Percentiles rank a stretch among this genome's conserved stretches.
Conservation (phyloP, 2,888 invertebrate species). For the Coecobrya sp. region DNA sequence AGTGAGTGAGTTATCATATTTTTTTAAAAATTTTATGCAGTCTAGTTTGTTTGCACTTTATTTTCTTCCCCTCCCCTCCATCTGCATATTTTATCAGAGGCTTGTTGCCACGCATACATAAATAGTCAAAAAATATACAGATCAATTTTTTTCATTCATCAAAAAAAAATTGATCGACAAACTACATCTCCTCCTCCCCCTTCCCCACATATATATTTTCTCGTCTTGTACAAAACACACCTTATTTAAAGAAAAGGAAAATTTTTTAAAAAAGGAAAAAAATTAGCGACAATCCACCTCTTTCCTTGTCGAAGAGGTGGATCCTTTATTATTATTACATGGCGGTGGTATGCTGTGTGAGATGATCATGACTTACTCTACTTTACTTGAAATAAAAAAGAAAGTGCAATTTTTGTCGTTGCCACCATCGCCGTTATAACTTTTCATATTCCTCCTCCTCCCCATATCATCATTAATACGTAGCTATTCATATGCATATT, state of each 20-base stretch:
- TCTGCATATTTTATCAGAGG: slow-evolving; percentile 28
- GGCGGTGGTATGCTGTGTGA: not conserved
- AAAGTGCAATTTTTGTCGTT: slow-evolving; percentile 31
- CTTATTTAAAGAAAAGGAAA: too few species aligned
- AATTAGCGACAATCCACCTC: slow-evolving; percentile 25
- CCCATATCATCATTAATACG: not conserved
- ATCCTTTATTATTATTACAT: not conserved
- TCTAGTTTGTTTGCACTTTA: not conserved
- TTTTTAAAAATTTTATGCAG: too few species aligned
- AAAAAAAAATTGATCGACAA: not conserved
- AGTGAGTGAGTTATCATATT: too few species aligned
- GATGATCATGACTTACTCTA: slow-evolving; percentile 16
- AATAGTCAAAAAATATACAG: slow-evolving; percentile 6
- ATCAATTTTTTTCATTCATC: slow-evolving; percentile 37
- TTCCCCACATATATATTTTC: too few species aligned
- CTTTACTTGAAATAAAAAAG: slow-evolving; percentile 36
- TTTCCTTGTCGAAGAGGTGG: not conserved
- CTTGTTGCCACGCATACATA: slow-evolving; percentile 11
- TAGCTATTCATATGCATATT: not conserved
- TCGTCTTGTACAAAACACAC: too few species aligned
- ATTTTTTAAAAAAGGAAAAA: not conserved
- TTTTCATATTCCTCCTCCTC: not conserved
- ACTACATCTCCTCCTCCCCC: not conserved
- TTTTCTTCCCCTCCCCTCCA: too few species aligned
- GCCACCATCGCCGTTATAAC: not conserved